These are phyloP conservation scores for Takifugu rubripes DNA, from an alignment of 2,797 vertebrate species.

Conservation along the genomic window DNA sequence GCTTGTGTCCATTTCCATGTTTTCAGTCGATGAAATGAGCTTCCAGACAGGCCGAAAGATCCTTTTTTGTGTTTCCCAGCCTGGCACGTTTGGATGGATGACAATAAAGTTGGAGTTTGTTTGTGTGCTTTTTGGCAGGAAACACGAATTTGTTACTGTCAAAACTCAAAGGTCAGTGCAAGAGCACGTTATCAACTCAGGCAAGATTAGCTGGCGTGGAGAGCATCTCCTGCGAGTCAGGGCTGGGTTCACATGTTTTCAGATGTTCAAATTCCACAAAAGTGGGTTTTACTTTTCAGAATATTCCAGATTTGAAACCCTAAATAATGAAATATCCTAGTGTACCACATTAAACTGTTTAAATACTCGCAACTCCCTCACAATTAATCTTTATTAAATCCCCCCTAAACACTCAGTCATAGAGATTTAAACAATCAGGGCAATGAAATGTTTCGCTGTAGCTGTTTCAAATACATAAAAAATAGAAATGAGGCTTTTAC, in stretches of 20 bases:
- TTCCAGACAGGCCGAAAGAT: constrained; percentile 2
- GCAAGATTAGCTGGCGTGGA: not conserved
- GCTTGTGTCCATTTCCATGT: constrained; percentile 16
- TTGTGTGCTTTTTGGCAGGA: not conserved
- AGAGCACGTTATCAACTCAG: not conserved
- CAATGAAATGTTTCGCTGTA: too few species aligned
- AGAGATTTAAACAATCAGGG: too few species aligned
- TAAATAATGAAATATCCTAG: not conserved
- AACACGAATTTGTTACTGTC: not conserved
- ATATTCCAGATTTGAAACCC: too few species aligned
- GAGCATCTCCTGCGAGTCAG: not conserved
- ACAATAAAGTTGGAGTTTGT: not conserved
- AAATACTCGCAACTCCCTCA: too few species aligned
- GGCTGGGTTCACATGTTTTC: too few species aligned
- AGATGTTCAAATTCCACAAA: too few species aligned
- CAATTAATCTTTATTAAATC: too few species aligned
- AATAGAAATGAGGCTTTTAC: too few species aligned
- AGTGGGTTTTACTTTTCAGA: too few species aligned
- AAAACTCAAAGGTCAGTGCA: not conserved
- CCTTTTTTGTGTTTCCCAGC: not conserved
- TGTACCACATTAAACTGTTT: not conserved
- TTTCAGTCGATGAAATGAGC: constrained; percentile 10
- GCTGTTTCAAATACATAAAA: too few species aligned
- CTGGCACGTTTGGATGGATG: not conserved
- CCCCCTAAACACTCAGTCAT: too few species aligned